These are phyloP conservation scores for Metridium senile DNA, from an alignment of 92 coral and sea anemone species.

Conservation along the genomic window DNA sequence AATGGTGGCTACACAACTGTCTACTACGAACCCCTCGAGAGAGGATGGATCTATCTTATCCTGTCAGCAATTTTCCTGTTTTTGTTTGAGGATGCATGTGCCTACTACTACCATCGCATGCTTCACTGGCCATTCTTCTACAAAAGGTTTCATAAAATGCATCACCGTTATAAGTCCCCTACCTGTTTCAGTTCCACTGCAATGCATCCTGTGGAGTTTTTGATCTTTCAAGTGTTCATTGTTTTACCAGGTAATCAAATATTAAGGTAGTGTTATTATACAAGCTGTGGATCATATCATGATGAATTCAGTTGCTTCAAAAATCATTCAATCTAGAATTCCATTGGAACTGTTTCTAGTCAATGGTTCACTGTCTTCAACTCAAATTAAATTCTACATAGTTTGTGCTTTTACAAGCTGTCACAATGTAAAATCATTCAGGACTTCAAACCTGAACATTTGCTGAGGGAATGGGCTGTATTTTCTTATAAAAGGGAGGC, in stretches of 20 bases:
- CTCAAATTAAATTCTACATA: too few species aligned
- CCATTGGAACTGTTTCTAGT: too few species aligned
- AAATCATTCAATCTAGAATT: too few species aligned
- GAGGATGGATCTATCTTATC: conserved; percentile 35
- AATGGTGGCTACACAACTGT: conserved; percentile 38
- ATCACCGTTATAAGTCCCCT: conserved; percentile 36
- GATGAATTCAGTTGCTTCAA: too few species aligned
- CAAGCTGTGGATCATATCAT: too few species aligned
- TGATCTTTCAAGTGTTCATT: conserved; percentile 25
- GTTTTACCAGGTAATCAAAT: conserved; percentile 27
- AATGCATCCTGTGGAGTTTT: conserved; percentile 40
- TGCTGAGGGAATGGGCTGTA: too few species aligned
- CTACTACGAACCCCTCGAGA: conserved; percentile 29
- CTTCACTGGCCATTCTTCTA: conserved; percentile 50
- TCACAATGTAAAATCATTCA: too few species aligned
- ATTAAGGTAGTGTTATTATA: too few species aligned
- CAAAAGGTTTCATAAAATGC: conserved; percentile 36
- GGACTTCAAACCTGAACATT: too few species aligned
- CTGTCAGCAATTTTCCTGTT: conserved; percentile 18
- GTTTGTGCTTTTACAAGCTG: too few species aligned
- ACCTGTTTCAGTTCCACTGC: conserved; percentile 38
- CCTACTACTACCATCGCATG: conserved; percentile 41
- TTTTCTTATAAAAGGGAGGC: too few species aligned
- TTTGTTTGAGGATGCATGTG: conserved; percentile 31
- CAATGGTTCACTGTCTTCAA: too few species aligned